Conservation (phyloP, 2,113 vertebrate genomes). For the Sinocyclocheilus rhinocerous region DNA sequence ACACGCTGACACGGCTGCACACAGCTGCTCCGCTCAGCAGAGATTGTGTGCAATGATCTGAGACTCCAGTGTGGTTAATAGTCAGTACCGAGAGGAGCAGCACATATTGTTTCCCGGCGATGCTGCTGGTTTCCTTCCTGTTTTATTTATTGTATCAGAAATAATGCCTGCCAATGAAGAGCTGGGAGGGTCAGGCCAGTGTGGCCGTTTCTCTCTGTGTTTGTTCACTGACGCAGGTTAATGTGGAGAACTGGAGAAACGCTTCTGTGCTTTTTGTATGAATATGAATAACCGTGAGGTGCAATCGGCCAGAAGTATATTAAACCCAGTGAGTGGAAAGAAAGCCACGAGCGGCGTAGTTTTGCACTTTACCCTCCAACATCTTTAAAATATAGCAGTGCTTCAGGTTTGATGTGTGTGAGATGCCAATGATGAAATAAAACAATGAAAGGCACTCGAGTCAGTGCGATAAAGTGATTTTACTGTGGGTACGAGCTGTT, state of each 20-base stretch:
- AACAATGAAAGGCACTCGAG: not conserved
- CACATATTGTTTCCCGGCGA: conserved; percentile 44
- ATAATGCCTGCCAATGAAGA: conserved; percentile 48
- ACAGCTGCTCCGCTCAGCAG: conserved; percentile 39
- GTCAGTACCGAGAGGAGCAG: conserved; percentile 46
- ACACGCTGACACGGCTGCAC: conserved; percentile 41
- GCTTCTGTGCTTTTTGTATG: conserved; percentile 33
- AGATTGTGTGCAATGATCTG: conserved; percentile 58
- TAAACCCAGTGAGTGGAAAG: conserved; percentile 36
- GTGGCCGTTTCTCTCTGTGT: conserved; percentile 31
- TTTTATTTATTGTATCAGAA: conserved; percentile 60
- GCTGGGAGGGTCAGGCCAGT: conserved; percentile 48
- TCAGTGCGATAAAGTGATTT: not conserved
- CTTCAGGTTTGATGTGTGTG: conserved; percentile 8
- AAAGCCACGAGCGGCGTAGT: conserved; percentile 3
- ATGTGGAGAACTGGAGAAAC: conserved; percentile 34
- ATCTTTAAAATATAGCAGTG: conserved; percentile 1
- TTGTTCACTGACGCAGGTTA: conserved; percentile 43
- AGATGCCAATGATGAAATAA: not conserved
- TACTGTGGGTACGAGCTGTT: not conserved
- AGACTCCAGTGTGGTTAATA: conserved; percentile 48
- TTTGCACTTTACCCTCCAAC: conserved; percentile 19
- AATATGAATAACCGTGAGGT: conserved; percentile 46
- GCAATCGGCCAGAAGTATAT: conserved; percentile 36
- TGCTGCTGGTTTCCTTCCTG: conserved; percentile 44